A percentile compares a stretch with the other conserved stretches of the same genome.
Conservation (phyloP, 2,888 invertebrate species). For the Archips xylosteana region DNA sequence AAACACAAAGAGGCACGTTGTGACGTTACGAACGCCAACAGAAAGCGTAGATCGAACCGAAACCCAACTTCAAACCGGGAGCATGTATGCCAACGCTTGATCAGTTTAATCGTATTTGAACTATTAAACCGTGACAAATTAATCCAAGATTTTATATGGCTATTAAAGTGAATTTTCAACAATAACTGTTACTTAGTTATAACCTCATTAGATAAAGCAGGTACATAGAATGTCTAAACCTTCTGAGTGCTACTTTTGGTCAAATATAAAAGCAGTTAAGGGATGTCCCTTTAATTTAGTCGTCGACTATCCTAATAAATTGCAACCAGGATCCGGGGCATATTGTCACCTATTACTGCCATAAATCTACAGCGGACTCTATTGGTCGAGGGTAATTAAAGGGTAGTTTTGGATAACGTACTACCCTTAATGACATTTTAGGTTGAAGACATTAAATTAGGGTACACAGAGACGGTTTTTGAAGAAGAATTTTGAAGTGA, state of each 20-base stretch:
- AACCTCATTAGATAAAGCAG: no score
- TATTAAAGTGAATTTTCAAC: no score
- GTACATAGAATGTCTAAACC: not conserved
- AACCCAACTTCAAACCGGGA: no score
- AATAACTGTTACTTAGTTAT: no score
- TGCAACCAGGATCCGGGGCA: slow-evolving; percentile 56
- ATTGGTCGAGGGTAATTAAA: slow-evolving; percentile 59
- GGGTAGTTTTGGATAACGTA: slow-evolving; percentile 48
- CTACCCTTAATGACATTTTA: slow-evolving; percentile 31
- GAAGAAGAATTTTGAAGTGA: not conserved
- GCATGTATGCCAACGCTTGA: no score
- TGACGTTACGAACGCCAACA: no score
- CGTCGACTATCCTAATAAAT: slow-evolving; percentile 63
- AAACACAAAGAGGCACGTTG: no score
- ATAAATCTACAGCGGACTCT: slow-evolving; percentile 68
- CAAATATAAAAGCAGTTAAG: slow-evolving; percentile 63
- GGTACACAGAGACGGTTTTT: not conserved
- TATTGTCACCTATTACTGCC: slow-evolving; percentile 77
- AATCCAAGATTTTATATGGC: no score
- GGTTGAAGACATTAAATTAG: slow-evolving; percentile 3
- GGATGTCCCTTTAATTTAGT: slow-evolving; percentile 69
- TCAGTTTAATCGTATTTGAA: no score
- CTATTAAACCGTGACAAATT: no score
- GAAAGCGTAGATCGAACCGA: no score
- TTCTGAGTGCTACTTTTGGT: slow-evolving; percentile 41